Evolutionary conservation across 2,113 vertebrate genomes (phyloP).

Genomic region (Tiliqua scincoides): DNA sequence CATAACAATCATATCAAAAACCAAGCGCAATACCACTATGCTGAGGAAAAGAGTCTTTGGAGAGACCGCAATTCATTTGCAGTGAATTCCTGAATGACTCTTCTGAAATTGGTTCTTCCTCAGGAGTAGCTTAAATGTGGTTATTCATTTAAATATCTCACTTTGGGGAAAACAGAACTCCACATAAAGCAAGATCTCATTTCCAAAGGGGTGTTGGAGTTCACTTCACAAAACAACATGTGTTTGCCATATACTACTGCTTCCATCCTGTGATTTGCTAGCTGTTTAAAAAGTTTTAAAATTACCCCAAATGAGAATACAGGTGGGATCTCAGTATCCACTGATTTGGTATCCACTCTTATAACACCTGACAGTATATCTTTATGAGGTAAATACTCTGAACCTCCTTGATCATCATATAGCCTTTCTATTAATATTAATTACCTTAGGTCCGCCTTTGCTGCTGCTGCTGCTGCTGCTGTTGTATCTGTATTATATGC

Average conservation of each 20-base stretch:
- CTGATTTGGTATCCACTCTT: too few relatives aligned
- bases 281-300: slow-evolving; percentile 60
- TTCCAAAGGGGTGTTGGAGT: slow-evolving; percentile 59
- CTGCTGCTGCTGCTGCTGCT: too few relatives aligned
- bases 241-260: slow-evolving; percentile 42
- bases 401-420: too few relatives aligned
- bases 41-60: slow-evolving; percentile 48
- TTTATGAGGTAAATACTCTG: too few relatives aligned
- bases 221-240: slow-evolving; percentile 45
- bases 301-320: slow-evolving; percentile 54
- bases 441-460: too few relatives aligned
- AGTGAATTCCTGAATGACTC: slow-evolving; percentile 71
- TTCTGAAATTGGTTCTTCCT: slow-evolving; percentile 72
- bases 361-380: too few relatives aligned
- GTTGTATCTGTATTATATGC: too few relatives aligned
- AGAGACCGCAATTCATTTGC: slow-evolving; percentile 71
- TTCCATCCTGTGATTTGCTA: slow-evolving; percentile 55
- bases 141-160: slow-evolving; percentile 73
- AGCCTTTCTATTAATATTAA: too few relatives aligned
- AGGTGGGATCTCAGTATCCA: too few relatives aligned
- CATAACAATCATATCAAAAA: slow-evolving; percentile 10
- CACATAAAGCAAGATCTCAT: slow-evolving; percentile 59
- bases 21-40: slow-evolving; percentile 27
- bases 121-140: slow-evolving; percentile 67
- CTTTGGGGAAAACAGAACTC: slow-evolving; percentile 57